A percentile compares a stretch with the other conserved stretches of the same genome.
Conservation (phyloP, 1,140 invertebrate species). For the Drosophila prosaltans region DNA sequence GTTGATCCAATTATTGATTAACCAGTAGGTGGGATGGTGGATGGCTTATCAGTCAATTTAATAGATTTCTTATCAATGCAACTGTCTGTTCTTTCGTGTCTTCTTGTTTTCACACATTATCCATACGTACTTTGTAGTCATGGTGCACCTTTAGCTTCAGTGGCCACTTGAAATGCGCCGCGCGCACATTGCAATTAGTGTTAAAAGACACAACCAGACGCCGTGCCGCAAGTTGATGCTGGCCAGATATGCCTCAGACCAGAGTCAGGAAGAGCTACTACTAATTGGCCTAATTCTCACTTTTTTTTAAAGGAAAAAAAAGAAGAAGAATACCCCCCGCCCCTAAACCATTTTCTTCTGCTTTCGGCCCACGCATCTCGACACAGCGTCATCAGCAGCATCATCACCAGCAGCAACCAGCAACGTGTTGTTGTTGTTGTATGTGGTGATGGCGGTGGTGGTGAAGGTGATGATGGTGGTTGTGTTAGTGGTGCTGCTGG, state of each 20-base stretch:
- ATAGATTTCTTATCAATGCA: background rate
- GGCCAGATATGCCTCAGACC: constrained; percentile 4
- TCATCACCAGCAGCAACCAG: background rate
- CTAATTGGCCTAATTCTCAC: constrained; percentile 80
- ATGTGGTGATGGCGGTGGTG: constrained; percentile 4
- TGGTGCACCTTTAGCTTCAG: constrained; percentile 15
- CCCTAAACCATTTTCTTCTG: background rate
- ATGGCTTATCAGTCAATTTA: background rate
- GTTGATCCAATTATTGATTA: no score
- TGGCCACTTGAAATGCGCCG: constrained; percentile 60
- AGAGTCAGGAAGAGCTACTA: constrained; percentile 56
- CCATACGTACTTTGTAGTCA: background rate
- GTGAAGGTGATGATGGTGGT: constrained; percentile 14
- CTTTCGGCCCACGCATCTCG: constrained; percentile 48
- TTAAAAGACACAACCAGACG: constrained; percentile 70
- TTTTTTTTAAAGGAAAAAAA: constrained; percentile 34
- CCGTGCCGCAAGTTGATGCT: constrained; percentile 47
- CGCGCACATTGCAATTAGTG: constrained; percentile 65
- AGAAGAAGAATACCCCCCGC: no score
- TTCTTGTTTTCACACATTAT: constrained; percentile 26
- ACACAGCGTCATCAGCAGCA: background rate
- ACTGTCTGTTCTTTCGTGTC: background rate
- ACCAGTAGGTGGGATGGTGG: no score
- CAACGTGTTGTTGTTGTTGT: constrained; percentile 3
- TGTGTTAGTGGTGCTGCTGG: constrained; percentile 1